Conservation (phyloP, 2,888 invertebrate species). For the Clanis bilineata region DNA sequence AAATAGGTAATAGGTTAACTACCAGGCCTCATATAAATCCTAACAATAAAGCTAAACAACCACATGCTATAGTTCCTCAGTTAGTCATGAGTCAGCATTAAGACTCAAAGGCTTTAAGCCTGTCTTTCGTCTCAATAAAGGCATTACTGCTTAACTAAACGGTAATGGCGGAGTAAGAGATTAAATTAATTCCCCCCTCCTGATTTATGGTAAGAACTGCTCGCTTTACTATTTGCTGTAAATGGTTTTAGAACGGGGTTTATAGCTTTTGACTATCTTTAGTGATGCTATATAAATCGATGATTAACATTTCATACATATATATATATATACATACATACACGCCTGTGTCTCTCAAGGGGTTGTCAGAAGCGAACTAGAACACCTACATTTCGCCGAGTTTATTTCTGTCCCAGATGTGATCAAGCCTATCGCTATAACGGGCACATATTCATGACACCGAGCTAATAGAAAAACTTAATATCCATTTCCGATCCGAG, state of each 20-base stretch:
- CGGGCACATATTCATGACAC: too few relatives aligned
- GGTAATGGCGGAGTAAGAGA: slow-evolving; percentile 8
- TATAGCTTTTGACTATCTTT: neutral
- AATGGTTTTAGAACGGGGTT: neutral
- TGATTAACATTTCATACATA: too few relatives aligned
- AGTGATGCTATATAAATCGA: too few relatives aligned
- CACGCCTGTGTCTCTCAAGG: too few relatives aligned
- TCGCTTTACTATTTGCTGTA: neutral
- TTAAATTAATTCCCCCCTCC: slow-evolving; percentile 2
- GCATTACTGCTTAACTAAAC: slow-evolving; percentile 12
- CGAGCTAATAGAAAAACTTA: too few relatives aligned
- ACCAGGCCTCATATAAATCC: neutral
- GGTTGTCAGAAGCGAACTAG: too few relatives aligned
- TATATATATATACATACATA: too few relatives aligned
- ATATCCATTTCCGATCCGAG: too few relatives aligned
- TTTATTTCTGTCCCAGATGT: too few relatives aligned
- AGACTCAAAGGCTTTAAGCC: slow-evolving; percentile 11
- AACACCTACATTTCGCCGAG: too few relatives aligned
- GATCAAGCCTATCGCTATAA: too few relatives aligned
- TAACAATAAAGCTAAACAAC: neutral
- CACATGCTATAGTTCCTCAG: neutral
- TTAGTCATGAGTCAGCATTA: neutral
- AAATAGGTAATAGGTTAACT: too few relatives aligned
- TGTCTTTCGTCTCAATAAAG: slow-evolving; percentile 11
- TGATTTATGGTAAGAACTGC: slow-evolving; percentile 1